These are phyloP conservation scores for Hozukius guyotensis DNA, from an alignment of 2,797 vertebrate species.

Conservation along the genomic window DNA sequence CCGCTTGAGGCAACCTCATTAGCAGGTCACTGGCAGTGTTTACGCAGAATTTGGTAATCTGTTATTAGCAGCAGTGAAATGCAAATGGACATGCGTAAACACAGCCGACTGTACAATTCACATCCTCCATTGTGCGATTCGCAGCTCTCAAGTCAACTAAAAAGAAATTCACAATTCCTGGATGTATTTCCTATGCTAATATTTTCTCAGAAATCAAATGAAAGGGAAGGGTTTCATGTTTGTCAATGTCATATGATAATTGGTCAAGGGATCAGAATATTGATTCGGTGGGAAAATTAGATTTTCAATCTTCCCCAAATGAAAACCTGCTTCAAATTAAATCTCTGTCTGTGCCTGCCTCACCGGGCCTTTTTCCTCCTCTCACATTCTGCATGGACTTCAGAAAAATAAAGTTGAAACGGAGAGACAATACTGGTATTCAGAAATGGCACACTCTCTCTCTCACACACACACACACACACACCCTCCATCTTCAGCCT, in stretches of 20 bases:
- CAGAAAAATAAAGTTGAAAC: conserved; percentile 34
- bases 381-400: conserved; percentile 13
- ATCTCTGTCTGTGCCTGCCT: conserved; percentile 11
- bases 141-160: conserved; percentile 27
- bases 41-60: conserved; percentile 12
- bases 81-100: conserved; percentile 24
- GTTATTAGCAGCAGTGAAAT: conserved; percentile 31
- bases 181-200: conserved; percentile 43
- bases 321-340: conserved; percentile 54
- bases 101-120: background rate
- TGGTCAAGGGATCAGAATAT: conserved; percentile 47
- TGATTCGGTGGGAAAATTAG: conserved; percentile 54
- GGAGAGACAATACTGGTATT: conserved; percentile 29
- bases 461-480: conserved; percentile 10
- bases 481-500: conserved; percentile 38
- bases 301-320: conserved; percentile 58
- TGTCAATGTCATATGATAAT: conserved; percentile 54
- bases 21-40: conserved; percentile 30
- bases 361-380: background rate
- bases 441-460: conserved; percentile 7
- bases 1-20: conserved; percentile 24
- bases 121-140: conserved; percentile 24
- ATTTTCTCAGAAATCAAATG: conserved; percentile 51
- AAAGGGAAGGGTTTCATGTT: conserved; percentile 43
- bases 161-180: conserved; percentile 29